Evolutionary conservation across 2,113 vertebrate genomes (phyloP), one percentile per base, ranked within the genome.

Genomic region (Aegithalos caudatus): DNA sequence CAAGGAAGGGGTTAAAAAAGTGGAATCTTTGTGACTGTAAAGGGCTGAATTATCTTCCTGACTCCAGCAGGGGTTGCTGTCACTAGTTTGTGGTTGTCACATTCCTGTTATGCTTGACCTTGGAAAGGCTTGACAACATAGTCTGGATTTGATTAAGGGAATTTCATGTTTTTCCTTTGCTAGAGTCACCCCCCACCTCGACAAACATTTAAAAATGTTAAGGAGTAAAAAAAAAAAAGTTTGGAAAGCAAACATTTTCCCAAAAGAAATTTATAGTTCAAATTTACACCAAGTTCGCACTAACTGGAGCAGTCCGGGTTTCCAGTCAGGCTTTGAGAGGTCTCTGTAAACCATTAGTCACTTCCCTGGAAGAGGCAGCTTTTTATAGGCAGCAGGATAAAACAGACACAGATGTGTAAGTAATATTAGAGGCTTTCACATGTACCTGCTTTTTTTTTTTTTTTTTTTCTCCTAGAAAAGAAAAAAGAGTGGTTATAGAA

Each of bases 201-300:
- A 97, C 95, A 98, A 97, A 97, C 97, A 97, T 98, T 98, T 98
- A 14, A 96, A 98, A 98, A 97, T 88, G 77, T 94, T 96, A 92
- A 94, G 90, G 61, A 94, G 27, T 54, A 12, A 86, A 70, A 92
- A 94, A 88, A 79, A 97, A 94, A 62, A 92, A 95, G 80, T 96
- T 97, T 96, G 94, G 95, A 98, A 98, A 97, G 97, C 94, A 98
- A 98, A 97, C 96, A 97, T 97, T 97, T 97, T 97, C 96, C 97
- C 96, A 81, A 97, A 98, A 98, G 97, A 98, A 98, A 98, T 98
- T 97, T 98, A 98, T 97, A 97, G 97, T 98, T 98, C 98, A 98
- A 98, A 98, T 98, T 98, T 98, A 97, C 97, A 98, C 98, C 96
- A 97, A 97, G 95, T 98, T 98, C 94, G 25, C 96, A 97, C 97